Evolutionary conservation across 2,888 invertebrate species (phyloP), one percentile per base, ranked within the genome.

Genomic region (Aphrophora alni): DNA sequence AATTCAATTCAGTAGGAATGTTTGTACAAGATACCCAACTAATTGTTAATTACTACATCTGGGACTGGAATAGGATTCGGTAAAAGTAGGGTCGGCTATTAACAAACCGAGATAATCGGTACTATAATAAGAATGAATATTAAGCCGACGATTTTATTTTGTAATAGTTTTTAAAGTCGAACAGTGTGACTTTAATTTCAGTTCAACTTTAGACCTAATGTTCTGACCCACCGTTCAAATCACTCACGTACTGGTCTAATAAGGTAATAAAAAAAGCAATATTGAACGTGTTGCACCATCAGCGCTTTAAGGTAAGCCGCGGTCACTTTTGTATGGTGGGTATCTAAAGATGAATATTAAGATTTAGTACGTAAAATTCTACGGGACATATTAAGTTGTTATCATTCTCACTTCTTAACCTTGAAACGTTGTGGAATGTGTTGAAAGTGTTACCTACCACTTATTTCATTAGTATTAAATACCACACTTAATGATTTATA

Each of bases 241-340:
- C 59, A 21, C 59, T 59, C 59, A 59, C 59, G 59, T 59, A n/a
- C 21, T 10, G 59, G 59, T n/a, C 59, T 59, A 59, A 59, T 59
- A 59, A 59, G 59, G 59, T 59, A 59, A 21, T 59, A 59, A 59
- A 59, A 59, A 59, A 59, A 59, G 59, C 59, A 59, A 59, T 59
- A 59, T 59, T 59, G 59, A 21, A 59, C 59, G 59, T 59, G 59
- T 21, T 59, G 59, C 14, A 59, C 21, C 21, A n/a, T 21, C 10
- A 21, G 21, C 0, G 59, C 59, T 59, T 59, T 59, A 3, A 59
- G 59, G 21, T n/a, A 21, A 21, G 21, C 59, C 59, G 59, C 59
- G 59, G n/a, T 21, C 21, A n/a, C 59, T 59, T 59, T 21, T 59
- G 59, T 59, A 21, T 59, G 59, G 4, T 14, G 21, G 59, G 21